Evolutionary conservation across 2,113 vertebrate genomes (phyloP).

Genomic region (Lamprologus sp.): DNA sequence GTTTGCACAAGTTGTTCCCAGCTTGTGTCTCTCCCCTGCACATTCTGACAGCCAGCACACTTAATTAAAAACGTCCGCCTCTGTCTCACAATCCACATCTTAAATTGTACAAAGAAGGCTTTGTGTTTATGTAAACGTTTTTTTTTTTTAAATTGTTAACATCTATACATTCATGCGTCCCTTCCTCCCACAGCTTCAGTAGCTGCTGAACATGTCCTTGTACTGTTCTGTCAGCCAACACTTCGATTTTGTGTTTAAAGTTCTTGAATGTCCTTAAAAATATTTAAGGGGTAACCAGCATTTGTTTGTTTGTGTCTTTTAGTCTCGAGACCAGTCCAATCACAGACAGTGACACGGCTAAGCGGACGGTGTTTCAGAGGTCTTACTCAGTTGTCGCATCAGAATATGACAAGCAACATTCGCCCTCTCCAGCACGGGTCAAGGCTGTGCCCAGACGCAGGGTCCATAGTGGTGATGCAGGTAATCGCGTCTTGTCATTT

Average conservation of each 20-base stretch:
- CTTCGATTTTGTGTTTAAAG: background rate
- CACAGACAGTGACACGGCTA: slow-evolving; percentile 92
- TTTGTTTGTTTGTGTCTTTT: background rate
- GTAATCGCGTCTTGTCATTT: slow-evolving; percentile 52
- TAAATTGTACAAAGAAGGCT: background rate
- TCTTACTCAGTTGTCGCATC: slow-evolving; percentile 98
- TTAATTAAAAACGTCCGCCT: background rate
- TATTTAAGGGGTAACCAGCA: background rate
- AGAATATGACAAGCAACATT: slow-evolving; percentile 97
- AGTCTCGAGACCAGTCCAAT: slow-evolving; percentile 98
- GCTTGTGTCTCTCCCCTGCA: background rate
- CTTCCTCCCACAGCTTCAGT: background rate
- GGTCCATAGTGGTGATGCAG: slow-evolving; percentile 96
- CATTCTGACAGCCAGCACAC: background rate
- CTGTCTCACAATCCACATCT: background rate
- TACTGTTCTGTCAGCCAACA: background rate
- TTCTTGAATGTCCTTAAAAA: background rate
- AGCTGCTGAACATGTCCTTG: background rate
- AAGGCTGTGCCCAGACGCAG: slow-evolving; percentile 94
- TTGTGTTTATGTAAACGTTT: background rate
- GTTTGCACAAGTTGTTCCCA: background rate
- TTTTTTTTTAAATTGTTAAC: background rate
- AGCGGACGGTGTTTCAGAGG: slow-evolving; percentile 95
- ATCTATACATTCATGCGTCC: background rate
- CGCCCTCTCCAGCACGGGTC: slow-evolving; percentile 87